phyloP scores from a whole-genome alignment of 2,113 vertebrate genomes.

The Hymenochirus boettgeri region DNA sequence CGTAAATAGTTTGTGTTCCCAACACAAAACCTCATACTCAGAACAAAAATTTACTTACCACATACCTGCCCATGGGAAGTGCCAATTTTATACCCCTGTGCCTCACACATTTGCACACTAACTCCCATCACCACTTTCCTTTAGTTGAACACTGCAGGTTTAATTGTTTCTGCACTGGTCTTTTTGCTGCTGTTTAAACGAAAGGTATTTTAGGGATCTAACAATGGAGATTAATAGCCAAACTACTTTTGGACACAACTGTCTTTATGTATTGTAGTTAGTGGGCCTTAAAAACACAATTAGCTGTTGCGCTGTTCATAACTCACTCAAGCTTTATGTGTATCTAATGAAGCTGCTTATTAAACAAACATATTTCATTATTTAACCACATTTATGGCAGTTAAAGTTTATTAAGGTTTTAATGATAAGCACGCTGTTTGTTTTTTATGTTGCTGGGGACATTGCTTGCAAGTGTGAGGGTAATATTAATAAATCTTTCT shows the following conservation, averaged over 20 bases:
- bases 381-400: not conserved
- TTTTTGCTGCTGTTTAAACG: no score
- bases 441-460: not conserved
- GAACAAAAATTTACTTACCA: no score
- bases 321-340: not conserved
- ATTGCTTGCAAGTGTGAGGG: not conserved
- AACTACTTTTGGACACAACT: not conserved
- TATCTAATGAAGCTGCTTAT: slow-evolving; percentile 5
- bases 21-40: no score
- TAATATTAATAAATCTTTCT: not conserved
- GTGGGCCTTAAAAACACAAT: slow-evolving; percentile 1
- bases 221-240: not conserved
- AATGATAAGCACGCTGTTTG: not conserved
- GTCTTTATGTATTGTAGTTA: not conserved
- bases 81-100: no score
- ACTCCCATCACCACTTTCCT: no score
- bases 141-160: no score
- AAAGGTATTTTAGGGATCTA: not conserved
- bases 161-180: no score
- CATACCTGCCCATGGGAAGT: no score
- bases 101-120: no score
- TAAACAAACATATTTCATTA: slow-evolving; percentile 14
- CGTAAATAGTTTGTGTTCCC: no score
- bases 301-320: not conserved
- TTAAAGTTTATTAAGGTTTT: not conserved